These are phyloP conservation scores for Lutjanus erythropterus DNA, from an alignment of 2,113 vertebrate genomes.

Conservation along the genomic window DNA sequence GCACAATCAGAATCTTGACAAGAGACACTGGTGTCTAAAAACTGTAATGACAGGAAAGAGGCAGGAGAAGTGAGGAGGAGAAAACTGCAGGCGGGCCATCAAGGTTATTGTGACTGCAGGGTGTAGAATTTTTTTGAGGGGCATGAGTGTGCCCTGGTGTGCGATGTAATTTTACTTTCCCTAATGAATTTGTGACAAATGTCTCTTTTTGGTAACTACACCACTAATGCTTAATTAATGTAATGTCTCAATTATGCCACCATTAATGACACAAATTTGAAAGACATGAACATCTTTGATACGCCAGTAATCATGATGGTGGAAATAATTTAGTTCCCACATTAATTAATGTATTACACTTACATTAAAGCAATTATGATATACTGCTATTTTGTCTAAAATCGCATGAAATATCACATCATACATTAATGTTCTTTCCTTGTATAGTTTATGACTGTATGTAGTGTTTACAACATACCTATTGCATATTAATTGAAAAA, in stretches of 20 bases:
- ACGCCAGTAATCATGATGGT: neutral
- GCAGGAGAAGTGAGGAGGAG: too few relatives aligned
- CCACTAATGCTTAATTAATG: slow-evolving; percentile 17
- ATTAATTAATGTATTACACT: neutral
- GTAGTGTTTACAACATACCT: neutral
- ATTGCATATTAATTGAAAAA: neutral
- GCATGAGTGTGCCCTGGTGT: too few relatives aligned
- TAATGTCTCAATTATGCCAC: slow-evolving; percentile 24
- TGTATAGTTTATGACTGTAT: neutral
- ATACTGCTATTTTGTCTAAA: neutral
- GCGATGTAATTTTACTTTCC: neutral
- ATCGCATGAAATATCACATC: neutral
- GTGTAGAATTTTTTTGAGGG: too few relatives aligned
- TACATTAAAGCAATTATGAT: neutral
- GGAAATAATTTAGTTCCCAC: neutral
- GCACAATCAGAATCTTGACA: too few relatives aligned
- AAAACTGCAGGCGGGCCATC: too few relatives aligned
- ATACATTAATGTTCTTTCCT: neutral
- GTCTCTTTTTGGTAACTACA: slow-evolving; percentile 8
- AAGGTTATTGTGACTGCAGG: too few relatives aligned
- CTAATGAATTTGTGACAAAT: neutral
- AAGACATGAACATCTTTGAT: neutral
- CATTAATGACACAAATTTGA: slow-evolving; percentile 22
- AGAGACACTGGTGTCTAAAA: too few relatives aligned
- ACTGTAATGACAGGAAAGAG: too few relatives aligned